Evolutionary conservation across 1,140 invertebrate species (phyloP), one percentile per base, ranked within the genome.

Genomic region (Aphis craccivora): DNA sequence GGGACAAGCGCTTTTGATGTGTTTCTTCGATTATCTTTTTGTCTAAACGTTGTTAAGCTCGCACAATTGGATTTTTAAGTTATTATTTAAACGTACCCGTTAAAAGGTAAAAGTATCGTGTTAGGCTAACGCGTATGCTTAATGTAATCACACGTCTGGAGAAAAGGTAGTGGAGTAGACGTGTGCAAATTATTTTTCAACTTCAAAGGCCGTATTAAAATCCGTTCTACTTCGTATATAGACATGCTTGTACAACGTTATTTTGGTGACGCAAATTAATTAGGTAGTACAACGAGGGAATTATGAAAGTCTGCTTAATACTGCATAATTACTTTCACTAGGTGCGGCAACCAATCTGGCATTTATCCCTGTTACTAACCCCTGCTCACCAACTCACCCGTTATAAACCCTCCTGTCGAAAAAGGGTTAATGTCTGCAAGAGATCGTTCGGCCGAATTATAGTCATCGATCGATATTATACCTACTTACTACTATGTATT

Each of bases 251-350:
- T 40, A 5, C n/a, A 67, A 14, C 14, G 14, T 76, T 4, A 76
- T 76, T 76, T 76, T 76, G 89, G 89, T 67, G 89, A 43, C 53
- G 89, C 89, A 67, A 90, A 90, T 90, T 90, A 90, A 90, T 90
- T 90, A 90, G 89, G 40, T 22, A 18, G 43, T 35, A 53, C 37
- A 14, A 22, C 14, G 89, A 43, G 53, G 7, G 37, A 90, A 90
- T 90, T 48, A 67, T 48, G 53, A 67, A 67, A 90, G 55, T 67
- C 60, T 76, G 60, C 30, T 90, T 43, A 67, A 90, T 43, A n/a
- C 89, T 43, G 89, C 30, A 30, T 67, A 90, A 90, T 90, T 67
- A 90, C 37, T 60, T 90, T 90, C 45, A 55, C 88, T 55, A 25
- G 30, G 1, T 30, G 37, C 40, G 40, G 30, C 43, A 87, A 11